phyloP scores from a whole-genome alignment of 1,140 invertebrate genomes.

The Macrocentrus cingulum region DNA sequence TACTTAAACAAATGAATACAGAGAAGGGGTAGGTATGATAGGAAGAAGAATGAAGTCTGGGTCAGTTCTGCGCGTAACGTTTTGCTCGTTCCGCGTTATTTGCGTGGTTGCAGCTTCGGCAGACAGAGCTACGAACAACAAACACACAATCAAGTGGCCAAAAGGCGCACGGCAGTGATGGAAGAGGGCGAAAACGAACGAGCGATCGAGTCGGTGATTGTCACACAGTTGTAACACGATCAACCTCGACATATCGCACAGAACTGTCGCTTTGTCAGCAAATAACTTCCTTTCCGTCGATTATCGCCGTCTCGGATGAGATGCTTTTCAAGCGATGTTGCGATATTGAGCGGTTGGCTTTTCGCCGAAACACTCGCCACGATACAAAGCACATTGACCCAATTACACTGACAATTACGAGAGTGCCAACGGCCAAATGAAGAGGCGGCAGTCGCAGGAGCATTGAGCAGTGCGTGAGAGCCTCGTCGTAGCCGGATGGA shows the following conservation, averaged over 20 bases:
- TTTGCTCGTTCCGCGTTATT: conserved; percentile 15
- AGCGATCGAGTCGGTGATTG: conserved; percentile 39
- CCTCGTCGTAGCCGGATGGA: conserved; percentile 85
- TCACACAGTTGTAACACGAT: conserved; percentile 87
- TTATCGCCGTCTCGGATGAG: conserved; percentile 75
- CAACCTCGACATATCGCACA: conserved; percentile 86
- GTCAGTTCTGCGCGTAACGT: conserved; percentile 52
- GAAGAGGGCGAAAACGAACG: conserved; percentile 1
- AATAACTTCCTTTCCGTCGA: conserved; percentile 84
- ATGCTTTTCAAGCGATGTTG: conserved; percentile 76
- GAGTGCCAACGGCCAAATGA: conserved; percentile 64
- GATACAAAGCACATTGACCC: conserved; percentile 56
- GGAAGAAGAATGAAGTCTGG: no score
- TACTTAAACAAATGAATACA: no score
- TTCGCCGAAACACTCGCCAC: conserved; percentile 66
- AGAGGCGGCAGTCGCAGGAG: conserved; percentile 72
- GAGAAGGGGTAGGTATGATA: no score
- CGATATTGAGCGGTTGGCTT: conserved; percentile 65
- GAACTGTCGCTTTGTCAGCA: conserved; percentile 92
- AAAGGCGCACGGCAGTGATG: neutral
- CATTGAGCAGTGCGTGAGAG: conserved; percentile 75
- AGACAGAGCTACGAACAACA: no score
- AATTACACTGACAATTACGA: conserved; percentile 49
- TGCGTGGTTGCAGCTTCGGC: neutral
- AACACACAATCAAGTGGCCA: no score